Base-by-base conservation (phyloP, 2,797 vertebrate genomes). In the Caiman crocodilus region DNA sequence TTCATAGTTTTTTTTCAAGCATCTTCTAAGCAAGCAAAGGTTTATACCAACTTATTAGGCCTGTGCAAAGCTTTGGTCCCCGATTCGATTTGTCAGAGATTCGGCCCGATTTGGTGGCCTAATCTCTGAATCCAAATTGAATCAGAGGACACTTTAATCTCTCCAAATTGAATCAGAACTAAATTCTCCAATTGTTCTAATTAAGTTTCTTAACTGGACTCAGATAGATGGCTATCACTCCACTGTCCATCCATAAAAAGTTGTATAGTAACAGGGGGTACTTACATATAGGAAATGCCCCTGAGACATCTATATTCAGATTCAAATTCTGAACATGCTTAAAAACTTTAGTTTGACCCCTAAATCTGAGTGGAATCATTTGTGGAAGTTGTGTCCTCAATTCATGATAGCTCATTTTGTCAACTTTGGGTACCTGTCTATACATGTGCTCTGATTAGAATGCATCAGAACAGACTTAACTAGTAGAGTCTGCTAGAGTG, bases 381-480 rank as follows among this genome's bases (percentile, higher is more conserved):
- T 90, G 59, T 76, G 71, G 90, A 94, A 93, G 81, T 79, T 18
- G 79, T 83, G 86, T 77, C 84, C 65, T n/a, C 18, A 91, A 87
- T 85, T 92, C 92, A 94, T 58, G 65, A 83, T 63, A 92, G 88
- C 50, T 88, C 88, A 61, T 83, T 95, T 85, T 75, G 93, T 50
- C 92, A 88, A 95, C 93, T 95, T 93, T 50, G 42, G 42, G 42
- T 10, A 50, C 42, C 9, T 50, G 11, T 50, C 9, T 50, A 50
- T 50, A 50, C 42, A 50, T 50, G 9, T 50, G 10, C 42, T 50
- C 42, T 10, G 42, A 50, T 50, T 50, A 50, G 42, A 50, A 50
- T 50, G 42, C 42, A 7, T 50, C 42, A 50, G 42, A 50, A 10
- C 42, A 50, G 42, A 10, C 9, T 50, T 10, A 50, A 50, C 11